Evolutionary conservation across 2,888 invertebrate species (phyloP).

Genomic region (Heteropelma amictum): DNA sequence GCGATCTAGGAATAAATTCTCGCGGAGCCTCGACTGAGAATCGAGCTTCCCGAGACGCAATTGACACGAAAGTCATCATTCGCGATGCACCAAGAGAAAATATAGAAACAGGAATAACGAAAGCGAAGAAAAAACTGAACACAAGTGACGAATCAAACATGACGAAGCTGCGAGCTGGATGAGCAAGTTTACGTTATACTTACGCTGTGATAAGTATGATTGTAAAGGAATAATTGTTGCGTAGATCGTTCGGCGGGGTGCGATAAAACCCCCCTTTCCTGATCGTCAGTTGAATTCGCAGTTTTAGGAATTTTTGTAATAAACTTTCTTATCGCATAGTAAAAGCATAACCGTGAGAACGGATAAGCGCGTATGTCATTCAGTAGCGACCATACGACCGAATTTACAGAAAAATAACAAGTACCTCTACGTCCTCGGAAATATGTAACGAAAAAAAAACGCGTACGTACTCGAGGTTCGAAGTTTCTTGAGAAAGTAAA

Average conservation of each 20-base stretch:
- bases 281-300: not conserved
- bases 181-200: conserved; percentile 68
- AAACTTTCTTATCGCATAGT: conserved; percentile 48
- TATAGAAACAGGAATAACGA: too few relatives aligned
- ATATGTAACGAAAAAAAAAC: too few relatives aligned
- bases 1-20: too few relatives aligned
- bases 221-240: conserved; percentile 60
- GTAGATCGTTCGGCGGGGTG: conserved; percentile 14
- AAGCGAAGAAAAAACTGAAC: conserved; percentile 8
- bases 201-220: conserved; percentile 74
- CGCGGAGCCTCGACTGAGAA: too few relatives aligned
- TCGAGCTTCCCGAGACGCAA: too few relatives aligned
- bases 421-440: too few relatives aligned
- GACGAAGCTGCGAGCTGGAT: conserved; percentile 51
- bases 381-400: conserved; percentile 29
- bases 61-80: too few relatives aligned
- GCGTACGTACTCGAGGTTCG: too few relatives aligned
- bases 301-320: conserved; percentile 39
- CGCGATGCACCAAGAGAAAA: too few relatives aligned
- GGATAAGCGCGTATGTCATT: conserved; percentile 10
- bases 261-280: too few relatives aligned
- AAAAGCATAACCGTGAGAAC: conserved; percentile 10
- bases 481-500: too few relatives aligned
- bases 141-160: conserved; percentile 49
- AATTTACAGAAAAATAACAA: too few relatives aligned